Conservation (phyloP, 2,797 vertebrate species). For the Astyanax mexicanus region DNA sequence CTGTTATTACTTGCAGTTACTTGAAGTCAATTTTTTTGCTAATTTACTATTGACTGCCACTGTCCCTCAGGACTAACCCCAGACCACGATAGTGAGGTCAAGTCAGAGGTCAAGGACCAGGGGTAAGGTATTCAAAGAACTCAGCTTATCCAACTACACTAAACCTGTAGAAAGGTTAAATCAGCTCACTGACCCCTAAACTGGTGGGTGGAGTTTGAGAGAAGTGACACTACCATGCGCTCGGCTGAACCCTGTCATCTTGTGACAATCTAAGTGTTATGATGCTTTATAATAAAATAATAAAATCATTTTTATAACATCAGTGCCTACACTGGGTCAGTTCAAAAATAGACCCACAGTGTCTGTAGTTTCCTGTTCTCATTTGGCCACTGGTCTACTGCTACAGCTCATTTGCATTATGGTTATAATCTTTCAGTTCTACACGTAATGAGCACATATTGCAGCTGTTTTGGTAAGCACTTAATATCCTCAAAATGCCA, state of each 20-base stretch:
- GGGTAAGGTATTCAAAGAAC: constrained; percentile 17
- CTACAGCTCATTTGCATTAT: not conserved
- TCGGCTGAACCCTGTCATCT: constrained; percentile 6
- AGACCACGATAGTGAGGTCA: not conserved
- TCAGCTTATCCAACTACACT: constrained; percentile 11
- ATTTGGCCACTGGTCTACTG: too few species aligned
- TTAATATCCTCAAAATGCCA: not conserved
- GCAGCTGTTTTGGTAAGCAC: not conserved
- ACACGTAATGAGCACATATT: not conserved
- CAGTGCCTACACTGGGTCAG: not conserved
- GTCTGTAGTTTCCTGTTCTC: not conserved
- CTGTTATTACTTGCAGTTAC: too few species aligned
- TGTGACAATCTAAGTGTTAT: too few species aligned
- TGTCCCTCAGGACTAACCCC: constrained; percentile 2
- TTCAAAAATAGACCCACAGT: not conserved
- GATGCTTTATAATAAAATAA: too few species aligned
- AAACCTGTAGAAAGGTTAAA: constrained; percentile 29
- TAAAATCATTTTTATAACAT: not conserved
- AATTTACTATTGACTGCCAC: not conserved
- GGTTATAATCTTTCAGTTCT: too few species aligned
- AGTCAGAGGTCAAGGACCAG: not conserved
- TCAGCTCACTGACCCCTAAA: constrained; percentile 33
- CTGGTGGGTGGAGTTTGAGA: not conserved
- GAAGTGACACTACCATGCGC: constrained; percentile 5
- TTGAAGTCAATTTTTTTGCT: not conserved